Evolutionary conservation across 2,797 vertebrate species (phyloP), one percentile per base, ranked within the genome.

Genomic region (Buceros bicornis): DNA sequence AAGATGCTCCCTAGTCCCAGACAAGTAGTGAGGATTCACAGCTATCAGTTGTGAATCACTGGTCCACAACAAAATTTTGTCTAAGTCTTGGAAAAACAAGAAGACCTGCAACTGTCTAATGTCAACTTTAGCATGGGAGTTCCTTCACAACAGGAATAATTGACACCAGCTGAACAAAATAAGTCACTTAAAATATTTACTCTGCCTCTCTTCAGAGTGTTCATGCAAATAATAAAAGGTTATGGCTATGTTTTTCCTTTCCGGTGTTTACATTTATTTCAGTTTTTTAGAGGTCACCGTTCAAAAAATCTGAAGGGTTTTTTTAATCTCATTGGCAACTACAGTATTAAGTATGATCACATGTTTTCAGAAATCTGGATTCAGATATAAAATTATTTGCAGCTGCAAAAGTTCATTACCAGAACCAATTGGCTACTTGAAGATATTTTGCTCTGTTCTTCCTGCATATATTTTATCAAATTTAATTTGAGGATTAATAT

Each of bases 401-500:
- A 91, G 80, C 51, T 96, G 85, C 29, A 90, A 12, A 78, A 91
- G 58, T 78, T 65, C 35, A 53, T 73, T 84, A 89, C 56, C 33
- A 61, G 87, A 83, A 45, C 22, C 5, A 16, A 78, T 20, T 31
- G 33, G 79, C 35, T 72, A 58, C 35, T 76, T 48, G 28, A 72
- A 83, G 53, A 13, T 29, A 61, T 11, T 82, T 94, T 81, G 50
- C 37, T 66, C 43, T 69, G 31, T 81, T 94, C 50, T 72, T 90
- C 88, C 61, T 83, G n/a, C 37, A 28, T n/a, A 29, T 25, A 31
- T 74, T 90, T 77, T 28, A 35, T 33, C 50, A 82, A 74, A 69
- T 58, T 35, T 67, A 71, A 74, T 58, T 60, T 58, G 25, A 81
- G 13, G 21, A 51, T 37, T 26, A 85, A 74, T 62, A 83, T 5